These are phyloP conservation scores for Megaceryle torquata DNA, from an alignment of 2,113 vertebrate species.

Conservation along the genomic window DNA sequence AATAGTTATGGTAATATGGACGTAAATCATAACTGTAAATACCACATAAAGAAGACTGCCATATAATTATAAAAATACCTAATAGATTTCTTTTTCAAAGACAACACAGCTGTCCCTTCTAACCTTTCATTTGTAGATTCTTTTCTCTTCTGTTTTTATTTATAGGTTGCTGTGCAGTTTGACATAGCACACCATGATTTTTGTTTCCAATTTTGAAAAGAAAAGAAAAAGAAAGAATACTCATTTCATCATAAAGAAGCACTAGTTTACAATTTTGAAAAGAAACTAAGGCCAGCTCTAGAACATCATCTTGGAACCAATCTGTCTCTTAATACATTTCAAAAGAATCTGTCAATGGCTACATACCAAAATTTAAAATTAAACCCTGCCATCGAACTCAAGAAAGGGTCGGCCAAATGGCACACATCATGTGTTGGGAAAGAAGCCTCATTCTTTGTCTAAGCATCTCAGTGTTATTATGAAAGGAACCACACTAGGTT, in stretches of 20 bases:
- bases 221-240: constrained; percentile 5
- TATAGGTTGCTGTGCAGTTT: constrained; percentile 38
- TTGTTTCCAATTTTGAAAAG: constrained; percentile 57
- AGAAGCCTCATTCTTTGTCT: constrained; percentile 5
- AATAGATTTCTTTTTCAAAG: constrained; percentile 67
- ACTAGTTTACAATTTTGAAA: constrained; percentile 44
- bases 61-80: constrained; percentile 70
- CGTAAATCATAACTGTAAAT: constrained; percentile 65
- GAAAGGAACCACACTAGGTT: neutral
- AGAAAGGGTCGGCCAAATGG: constrained; percentile 57
- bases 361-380: constrained; percentile 35
- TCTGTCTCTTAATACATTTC: constrained; percentile 43
- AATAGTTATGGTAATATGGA: constrained; percentile 63
- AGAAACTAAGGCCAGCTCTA: constrained; percentile 22
- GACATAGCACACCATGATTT: constrained; percentile 17
- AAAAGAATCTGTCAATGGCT: constrained; percentile 59
- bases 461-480: neutral
- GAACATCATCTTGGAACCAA: constrained; percentile 54
- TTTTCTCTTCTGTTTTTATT: constrained; percentile 63
- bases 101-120: constrained; percentile 62
- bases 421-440: constrained; percentile 26
- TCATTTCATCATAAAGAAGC: constrained; percentile 39
- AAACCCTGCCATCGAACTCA: constrained; percentile 36
- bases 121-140: constrained; percentile 60
- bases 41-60: constrained; percentile 62